Evolutionary conservation across 1,140 invertebrate species (phyloP), one percentile per base, ranked within the genome.

Genomic region (Brachionus rotundiformis): DNA sequence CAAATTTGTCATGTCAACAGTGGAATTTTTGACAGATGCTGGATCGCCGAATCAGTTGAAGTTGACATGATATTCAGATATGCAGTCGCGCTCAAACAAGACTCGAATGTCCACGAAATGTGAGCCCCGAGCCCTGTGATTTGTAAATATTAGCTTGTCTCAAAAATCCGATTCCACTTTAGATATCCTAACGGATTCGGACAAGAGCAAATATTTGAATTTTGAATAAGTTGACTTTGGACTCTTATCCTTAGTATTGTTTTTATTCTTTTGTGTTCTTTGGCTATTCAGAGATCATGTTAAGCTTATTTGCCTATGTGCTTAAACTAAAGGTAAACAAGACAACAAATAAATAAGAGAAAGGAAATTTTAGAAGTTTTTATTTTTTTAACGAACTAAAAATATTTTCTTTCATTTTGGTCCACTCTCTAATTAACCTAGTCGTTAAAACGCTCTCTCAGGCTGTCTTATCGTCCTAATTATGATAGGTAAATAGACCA

Each of bases 61-160:
- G 61, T 63, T 63, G 61, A 63, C 61, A 63, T 63, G 61, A 25
- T 63, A 63, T 63, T 27, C 61, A 63, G 61, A 63, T 63, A 63
- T 19, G 29, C 25, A 63, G 61, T 13, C 1, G 11, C 29, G 61
- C 61, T 63, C 61, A 63, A 63, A 63, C 61, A 63, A 63, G 61
- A 63, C 61, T n/a, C 7, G 27, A 31, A 29, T 63, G 29, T 63
- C 61, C 61, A 29, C 10, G 13, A 63, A 63, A 63, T 29, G 61
- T n/a, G 59, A 19, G 23, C 23, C 47, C 13, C 13, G 36, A 39
- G 36, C 19, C 19, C 47, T 54, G 47, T 8, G 47, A 54, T 54
- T 3, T 29, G 61, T 27, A 63, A 63, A 63, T 63, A 63, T 63
- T 63, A 33, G 13, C 29, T 63, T 63, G 29, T 63, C 61, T 63